A percentile compares a stretch with the other conserved stretches of the same genome.
These are phyloP conservation scores for Penaeus indicus DNA, from an alignment of 1,140 invertebrate genomes.

Conservation along the genomic window DNA sequence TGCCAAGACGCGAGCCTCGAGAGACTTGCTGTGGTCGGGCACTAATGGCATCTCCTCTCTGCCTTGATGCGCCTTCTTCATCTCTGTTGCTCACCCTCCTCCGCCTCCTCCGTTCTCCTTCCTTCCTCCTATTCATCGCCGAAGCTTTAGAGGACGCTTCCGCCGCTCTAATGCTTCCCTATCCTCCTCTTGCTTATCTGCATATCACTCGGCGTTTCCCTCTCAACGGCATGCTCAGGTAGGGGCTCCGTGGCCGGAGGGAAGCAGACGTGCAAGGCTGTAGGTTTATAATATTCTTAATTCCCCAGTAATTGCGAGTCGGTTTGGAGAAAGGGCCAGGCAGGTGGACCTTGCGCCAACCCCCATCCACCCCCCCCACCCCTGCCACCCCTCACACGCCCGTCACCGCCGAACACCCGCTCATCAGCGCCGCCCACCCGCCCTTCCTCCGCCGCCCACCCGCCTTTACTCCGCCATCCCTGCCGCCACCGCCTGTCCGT, in stretches of 20 bases:
- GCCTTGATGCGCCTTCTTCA: too few species aligned
- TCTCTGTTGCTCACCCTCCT: constrained; percentile 5
- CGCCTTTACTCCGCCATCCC: not conserved
- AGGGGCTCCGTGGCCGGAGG: too few species aligned
- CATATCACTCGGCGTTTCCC: not conserved
- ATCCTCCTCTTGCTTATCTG: constrained; percentile 3
- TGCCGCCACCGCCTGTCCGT: not conserved
- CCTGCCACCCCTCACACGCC: too few species aligned
- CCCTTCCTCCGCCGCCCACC: not conserved
- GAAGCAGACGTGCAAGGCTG: too few species aligned
- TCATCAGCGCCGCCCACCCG: not conserved
- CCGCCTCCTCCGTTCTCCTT: not conserved
- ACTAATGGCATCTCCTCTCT: too few species aligned
- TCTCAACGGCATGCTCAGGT: not conserved
- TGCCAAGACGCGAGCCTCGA: too few species aligned
- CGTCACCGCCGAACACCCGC: not conserved
- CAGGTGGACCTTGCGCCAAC: too few species aligned
- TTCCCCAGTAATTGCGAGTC: too few species aligned
- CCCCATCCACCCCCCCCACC: not conserved
- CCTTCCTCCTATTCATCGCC: not conserved
- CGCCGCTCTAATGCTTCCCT: not conserved
- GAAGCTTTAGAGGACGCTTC: not conserved
- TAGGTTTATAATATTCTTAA: too few species aligned
- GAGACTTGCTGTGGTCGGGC: too few species aligned
- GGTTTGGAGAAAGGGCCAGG: too few species aligned